These are phyloP conservation scores for Catamblyrhynchus diadema DNA, from an alignment of 2,797 vertebrate species.

Conservation along the genomic window DNA sequence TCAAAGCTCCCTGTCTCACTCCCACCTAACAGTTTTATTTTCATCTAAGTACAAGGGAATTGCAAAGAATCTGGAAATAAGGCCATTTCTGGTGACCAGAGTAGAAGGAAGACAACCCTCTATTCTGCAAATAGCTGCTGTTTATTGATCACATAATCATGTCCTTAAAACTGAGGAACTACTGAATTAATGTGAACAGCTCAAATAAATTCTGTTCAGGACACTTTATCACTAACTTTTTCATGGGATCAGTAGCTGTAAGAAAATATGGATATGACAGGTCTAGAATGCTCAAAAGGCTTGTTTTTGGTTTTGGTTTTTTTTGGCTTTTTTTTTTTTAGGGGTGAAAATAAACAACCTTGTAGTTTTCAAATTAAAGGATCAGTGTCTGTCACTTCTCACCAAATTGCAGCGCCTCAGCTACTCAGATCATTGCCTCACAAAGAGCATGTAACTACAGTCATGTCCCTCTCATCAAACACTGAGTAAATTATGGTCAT, in stretches of 20 bases:
- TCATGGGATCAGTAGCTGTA: neutral
- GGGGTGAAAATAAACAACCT: neutral
- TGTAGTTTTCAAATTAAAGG: neutral
- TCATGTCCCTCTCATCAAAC: neutral
- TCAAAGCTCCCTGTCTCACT: slow-evolving; percentile 59
- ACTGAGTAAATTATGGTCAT: slow-evolving; percentile 19
- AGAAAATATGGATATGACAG: neutral
- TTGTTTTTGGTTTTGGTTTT: too few relatives aligned
- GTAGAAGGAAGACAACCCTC: slow-evolving; percentile 34
- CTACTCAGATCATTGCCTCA: slow-evolving; percentile 8
- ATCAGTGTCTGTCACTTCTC: neutral
- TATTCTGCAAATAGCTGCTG: slow-evolving; percentile 25
- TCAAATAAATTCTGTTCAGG: neutral
- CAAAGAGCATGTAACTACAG: neutral
- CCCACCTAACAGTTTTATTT: slow-evolving; percentile 55
- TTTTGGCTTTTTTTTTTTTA: neutral
- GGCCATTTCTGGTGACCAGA: neutral
- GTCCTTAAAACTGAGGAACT: slow-evolving; percentile 1
- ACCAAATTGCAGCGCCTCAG: neutral
- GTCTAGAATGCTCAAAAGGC: neutral
- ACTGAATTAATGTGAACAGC: slow-evolving; percentile 22
- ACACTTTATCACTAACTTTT: neutral
- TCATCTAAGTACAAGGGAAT: neutral
- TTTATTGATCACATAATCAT: neutral
- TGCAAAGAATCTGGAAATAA: slow-evolving; percentile 41